phyloP scores from a whole-genome alignment of 2,113 vertebrate genomes.

The Microtus montanus region DNA sequence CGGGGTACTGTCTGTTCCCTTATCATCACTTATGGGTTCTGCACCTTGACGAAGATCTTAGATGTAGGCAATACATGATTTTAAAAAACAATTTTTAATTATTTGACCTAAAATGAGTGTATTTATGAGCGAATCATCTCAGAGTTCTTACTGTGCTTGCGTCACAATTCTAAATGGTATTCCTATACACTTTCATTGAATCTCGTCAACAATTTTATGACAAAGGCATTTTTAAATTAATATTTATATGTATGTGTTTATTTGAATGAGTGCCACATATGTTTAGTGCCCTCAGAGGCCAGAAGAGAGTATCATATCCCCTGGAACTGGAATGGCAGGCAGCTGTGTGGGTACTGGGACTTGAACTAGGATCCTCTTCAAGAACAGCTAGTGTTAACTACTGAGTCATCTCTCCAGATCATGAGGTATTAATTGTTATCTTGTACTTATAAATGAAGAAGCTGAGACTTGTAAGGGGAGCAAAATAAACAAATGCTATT shows the following conservation, averaged over 20 bases:
- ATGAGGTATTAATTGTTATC: background rate
- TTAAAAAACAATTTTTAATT: slow-evolving; percentile 21
- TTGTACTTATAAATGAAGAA: slow-evolving; percentile 15
- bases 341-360: background rate
- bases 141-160: background rate
- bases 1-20: background rate
- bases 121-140: background rate
- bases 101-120: background rate
- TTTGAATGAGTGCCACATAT: background rate
- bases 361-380: background rate
- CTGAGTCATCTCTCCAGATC: background rate
- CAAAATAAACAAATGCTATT: background rate
- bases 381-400: background rate
- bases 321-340: background rate
- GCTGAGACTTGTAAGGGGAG: background rate
- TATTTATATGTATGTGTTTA: background rate
- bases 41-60: background rate
- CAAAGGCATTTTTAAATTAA: background rate
- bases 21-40: background rate
- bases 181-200: slow-evolving; percentile 11
- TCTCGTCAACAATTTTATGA: background rate
- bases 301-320: background rate
- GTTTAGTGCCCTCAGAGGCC: background rate
- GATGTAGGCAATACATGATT: background rate
- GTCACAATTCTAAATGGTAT: background rate